Evolutionary conservation across 1,140 invertebrate species (phyloP), one percentile per base, ranked within the genome.

Genomic region (Philopotamus ludificatus): DNA sequence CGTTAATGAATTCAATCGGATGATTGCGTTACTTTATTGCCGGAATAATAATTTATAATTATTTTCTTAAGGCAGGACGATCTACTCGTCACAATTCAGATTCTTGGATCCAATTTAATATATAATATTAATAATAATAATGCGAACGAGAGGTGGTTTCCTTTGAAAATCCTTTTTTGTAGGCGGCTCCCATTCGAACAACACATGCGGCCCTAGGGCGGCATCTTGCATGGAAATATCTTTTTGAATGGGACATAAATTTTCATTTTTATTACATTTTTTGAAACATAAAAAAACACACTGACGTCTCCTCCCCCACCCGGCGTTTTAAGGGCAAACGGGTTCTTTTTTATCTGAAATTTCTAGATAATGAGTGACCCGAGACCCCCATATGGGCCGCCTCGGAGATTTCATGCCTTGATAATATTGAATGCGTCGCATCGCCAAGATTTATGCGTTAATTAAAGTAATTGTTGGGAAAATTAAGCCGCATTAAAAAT

Each of bases 181-280:
- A 49, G 61, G 50, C 49, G 26, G 16, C 12, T 21, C 49, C 25
- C 20, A 28, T 16, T 20, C 18, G 8, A 15, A 7, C 44, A 28
- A 28, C 54, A 57, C 54, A 57, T 57, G 54, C 54, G 54, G n/a
- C 54, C 42, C 57, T 41, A 42, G 41, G 63, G 63, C 63, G 63
- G 63, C 63, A 65, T 65, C 63, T 57, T 65, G 63, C 63, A 55
- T 54, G 63, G 63, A 57, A 65, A 65, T 65, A 65, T 65, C 57
- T 53, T 57, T 44, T 57, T 47, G 39, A 50, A 65, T 57, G 63
- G 63, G 42, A 16, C 63, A 57, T 65, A 65, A 65, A 65, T 65
- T 65, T 65, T 20, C 39, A 25, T 57, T 65, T 65, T 65, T 65
- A 65, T 65, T 55, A 55, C 51, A 47, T 65, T 65, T n/a, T 65